Evolutionary conservation across 1,140 invertebrate species (phyloP).

Genomic region (Philotrypesis tridentata): DNA sequence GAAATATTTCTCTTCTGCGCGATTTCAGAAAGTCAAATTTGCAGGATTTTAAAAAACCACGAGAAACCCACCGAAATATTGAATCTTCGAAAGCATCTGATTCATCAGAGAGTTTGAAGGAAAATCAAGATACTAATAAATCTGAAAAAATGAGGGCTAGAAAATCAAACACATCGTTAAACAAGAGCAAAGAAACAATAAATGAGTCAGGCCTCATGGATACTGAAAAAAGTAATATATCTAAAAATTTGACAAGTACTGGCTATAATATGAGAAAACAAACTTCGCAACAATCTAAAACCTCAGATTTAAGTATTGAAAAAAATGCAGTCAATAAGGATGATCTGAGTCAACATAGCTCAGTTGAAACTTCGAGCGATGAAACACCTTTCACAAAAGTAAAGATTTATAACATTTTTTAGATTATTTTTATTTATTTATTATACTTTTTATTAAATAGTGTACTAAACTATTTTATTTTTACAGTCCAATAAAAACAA

Average conservation of each 20-base stretch:
- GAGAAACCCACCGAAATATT: not conserved
- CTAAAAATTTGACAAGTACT: not conserved
- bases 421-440: not conserved
- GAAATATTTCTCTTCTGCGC: not conserved
- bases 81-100: not conserved
- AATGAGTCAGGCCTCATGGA: not conserved
- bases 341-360: not conserved
- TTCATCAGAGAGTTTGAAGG: constrained; percentile 1
- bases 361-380: not conserved
- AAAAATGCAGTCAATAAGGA: not conserved
- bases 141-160: not conserved
- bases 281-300: not conserved
- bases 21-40: not conserved
- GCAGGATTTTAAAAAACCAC: not conserved
- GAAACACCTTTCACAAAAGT: not conserved
- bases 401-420: not conserved
- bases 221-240: not conserved
- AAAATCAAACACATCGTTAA: not conserved
- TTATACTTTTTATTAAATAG: not conserved
- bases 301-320: too few relatives aligned
- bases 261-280: not conserved
- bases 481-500: not conserved
- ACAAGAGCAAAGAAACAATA: not conserved
- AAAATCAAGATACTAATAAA: not conserved
- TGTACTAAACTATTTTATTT: not conserved